phyloP scores from a whole-genome alignment of 2,113 vertebrate species.

The Aegotheles bennettii region DNA sequence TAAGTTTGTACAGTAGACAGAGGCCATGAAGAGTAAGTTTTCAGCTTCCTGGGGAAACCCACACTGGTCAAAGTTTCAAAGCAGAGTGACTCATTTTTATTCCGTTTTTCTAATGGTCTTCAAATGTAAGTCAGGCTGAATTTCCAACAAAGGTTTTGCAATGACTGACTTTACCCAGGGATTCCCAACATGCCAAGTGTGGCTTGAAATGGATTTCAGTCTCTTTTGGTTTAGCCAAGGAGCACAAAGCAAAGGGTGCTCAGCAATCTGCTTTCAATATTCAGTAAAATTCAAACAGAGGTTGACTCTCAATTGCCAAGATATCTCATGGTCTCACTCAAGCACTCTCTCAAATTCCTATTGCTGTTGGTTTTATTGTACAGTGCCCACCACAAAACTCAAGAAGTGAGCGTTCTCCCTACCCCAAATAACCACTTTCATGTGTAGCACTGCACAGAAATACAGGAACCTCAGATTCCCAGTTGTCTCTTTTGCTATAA shows the following conservation, averaged over 20 bases:
- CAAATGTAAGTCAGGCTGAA: not conserved
- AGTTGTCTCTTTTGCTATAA: not conserved
- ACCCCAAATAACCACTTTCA: rapidly evolving
- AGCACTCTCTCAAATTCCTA: not conserved
- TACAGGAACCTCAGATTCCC: not conserved
- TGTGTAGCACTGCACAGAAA: not conserved
- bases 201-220: rapidly evolving
- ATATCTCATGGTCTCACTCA: not conserved
- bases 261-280: not conserved
- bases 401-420: rapidly evolving
- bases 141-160: not conserved
- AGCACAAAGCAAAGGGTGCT: not conserved
- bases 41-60: not conserved
- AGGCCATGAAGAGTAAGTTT: not conserved
- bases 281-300: not conserved
- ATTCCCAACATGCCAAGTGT: not conserved
- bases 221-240: not conserved
- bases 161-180: not conserved
- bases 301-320: not conserved
- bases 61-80: not conserved
- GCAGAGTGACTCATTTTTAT: not conserved
- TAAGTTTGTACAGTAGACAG: too few species aligned
- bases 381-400: not conserved
- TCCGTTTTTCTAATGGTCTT: not conserved
- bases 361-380: not conserved